Evolutionary conservation across 2,797 vertebrate species (phyloP).

Genomic region (Sebastes hubbsi): DNA sequence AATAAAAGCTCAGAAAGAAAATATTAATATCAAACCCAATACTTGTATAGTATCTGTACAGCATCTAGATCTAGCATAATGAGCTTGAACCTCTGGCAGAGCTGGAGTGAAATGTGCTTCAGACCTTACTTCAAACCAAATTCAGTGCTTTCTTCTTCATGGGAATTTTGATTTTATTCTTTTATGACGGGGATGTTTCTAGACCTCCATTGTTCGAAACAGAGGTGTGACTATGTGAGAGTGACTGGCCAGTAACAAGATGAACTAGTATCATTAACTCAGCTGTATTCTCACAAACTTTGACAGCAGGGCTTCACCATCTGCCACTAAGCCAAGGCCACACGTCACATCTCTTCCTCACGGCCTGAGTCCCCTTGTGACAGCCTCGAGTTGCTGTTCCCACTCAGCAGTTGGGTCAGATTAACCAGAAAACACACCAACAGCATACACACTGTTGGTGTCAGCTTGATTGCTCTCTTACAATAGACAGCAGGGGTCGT

Average conservation of each 20-base stretch:
- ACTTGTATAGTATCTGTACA: not conserved
- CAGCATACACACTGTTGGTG: conserved; percentile 23
- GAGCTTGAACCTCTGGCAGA: not conserved
- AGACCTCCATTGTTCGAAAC: not conserved
- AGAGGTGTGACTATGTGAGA: not conserved
- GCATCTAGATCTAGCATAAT: not conserved
- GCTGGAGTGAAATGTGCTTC: too few relatives aligned
- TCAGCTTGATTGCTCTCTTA: conserved; percentile 24
- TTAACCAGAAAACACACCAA: conserved; percentile 27
- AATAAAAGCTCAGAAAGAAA: not conserved
- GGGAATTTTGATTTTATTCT: not conserved
- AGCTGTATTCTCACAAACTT: conserved; percentile 25
- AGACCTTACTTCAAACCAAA: not conserved
- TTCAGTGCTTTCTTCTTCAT: not conserved
- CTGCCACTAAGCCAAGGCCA: conserved; percentile 46
- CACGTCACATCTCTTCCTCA: conserved; percentile 48
- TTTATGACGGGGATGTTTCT: not conserved
- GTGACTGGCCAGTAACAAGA: not conserved
- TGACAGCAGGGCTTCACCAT: conserved; percentile 51
- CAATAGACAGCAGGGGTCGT: not conserved
- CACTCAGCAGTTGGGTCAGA: conserved; percentile 39
- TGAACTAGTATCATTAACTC: conserved; percentile 7
- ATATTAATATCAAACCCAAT: not conserved
- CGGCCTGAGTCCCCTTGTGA: conserved; percentile 28
- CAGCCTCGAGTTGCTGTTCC: conserved; percentile 48